Evolutionary conservation across 2,797 vertebrate species (phyloP), one percentile per base, ranked within the genome.

Genomic region (Microctenopoma lineatum): DNA sequence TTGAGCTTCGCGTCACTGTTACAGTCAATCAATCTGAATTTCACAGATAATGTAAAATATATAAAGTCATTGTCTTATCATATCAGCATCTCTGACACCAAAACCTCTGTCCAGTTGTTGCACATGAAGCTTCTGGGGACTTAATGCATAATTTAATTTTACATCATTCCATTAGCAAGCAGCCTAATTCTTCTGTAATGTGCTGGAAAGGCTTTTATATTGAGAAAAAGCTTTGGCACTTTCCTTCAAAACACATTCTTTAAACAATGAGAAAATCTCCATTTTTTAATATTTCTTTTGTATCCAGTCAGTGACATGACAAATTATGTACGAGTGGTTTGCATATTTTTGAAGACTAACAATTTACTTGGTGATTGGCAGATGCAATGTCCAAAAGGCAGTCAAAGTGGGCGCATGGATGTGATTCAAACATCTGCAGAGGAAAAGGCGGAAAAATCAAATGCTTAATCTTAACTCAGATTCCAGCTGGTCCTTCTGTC

Each of bases 401-500:
- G 47, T 66, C 66, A 61, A 60, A 64, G 59, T 53, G 61, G 62
- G 38, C 38, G 14, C 29, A 27, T 21, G 12, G 64, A 75, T 63
- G 55, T 26, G 69, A 53, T 50, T 59, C 42, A 75, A 81, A 74
- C 58, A 80, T 58, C 68, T 75, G 52, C 29, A 66, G 16, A 41
- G 56, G 2, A 44, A 61, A 45, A 26, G 1, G 45, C 42, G 18
- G 5, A 66, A 70, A 71, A 76, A 66, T 47, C 54, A 71, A 72
- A 73, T 58, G 70, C n/a, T 27, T 39, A 8, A 78, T 81, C 73
- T 66, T 70, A 59, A 61, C 66, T 67, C n/a, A 44, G 52, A 45
- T 56, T 82, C 74, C 83, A 82, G 76, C 76, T 77, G 72, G 65
- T 75, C 60, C 56, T 59, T 46, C n/a, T 64, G 57, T 82, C 71